phyloP scores from a whole-genome alignment of 2,888 invertebrate genomes.

The Bellardia pandia region DNA sequence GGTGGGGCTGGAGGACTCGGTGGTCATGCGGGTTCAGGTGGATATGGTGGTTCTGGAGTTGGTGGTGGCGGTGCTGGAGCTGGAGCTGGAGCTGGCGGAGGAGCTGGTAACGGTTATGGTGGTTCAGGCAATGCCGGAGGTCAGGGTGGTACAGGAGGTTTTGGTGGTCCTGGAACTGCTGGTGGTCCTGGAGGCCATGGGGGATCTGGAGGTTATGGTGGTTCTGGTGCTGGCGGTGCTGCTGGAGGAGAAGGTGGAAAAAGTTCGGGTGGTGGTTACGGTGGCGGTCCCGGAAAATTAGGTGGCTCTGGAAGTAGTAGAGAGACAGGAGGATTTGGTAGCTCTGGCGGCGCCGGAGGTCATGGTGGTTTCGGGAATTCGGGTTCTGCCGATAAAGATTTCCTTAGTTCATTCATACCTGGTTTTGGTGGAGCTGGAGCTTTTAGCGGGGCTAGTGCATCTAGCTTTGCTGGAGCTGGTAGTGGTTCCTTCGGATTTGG shows the following conservation, averaged over 20 bases:
- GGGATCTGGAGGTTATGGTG: conserved; percentile 47
- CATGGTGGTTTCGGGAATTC: conserved; percentile 84
- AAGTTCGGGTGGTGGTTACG: conserved; percentile 18
- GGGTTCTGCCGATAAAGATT: conserved; percentile 46
- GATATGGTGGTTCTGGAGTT: conserved; percentile 25
- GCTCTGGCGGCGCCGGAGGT: conserved; percentile 84
- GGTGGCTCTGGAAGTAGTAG: conserved; percentile 85
- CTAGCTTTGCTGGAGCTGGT: conserved; percentile 73
- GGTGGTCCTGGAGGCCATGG: conserved; percentile 10
- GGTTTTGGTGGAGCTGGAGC: conserved; percentile 63
- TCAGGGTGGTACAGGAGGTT: conserved; percentile 10
- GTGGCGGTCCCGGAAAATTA: conserved; percentile 79
- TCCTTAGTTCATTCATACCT: conserved; percentile 51
- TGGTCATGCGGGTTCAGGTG: conserved; percentile 46
- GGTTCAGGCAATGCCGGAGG: conserved; percentile 37
- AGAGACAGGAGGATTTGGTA: conserved; percentile 43
- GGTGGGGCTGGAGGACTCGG: conserved; percentile 14
- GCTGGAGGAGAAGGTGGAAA: conserved; percentile 44
- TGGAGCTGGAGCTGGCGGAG: conserved; percentile 25
- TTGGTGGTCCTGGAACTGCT: conserved; percentile 34
- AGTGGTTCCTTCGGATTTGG: conserved; percentile 64
- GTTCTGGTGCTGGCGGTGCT: conserved; percentile 36
- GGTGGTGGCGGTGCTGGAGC: conserved; percentile 27
- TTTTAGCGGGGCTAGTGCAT: conserved; percentile 74
- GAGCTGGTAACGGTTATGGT: conserved; percentile 9